These are phyloP conservation scores for Ailuropoda melanoleuca DNA, from an alignment of 2,113 vertebrate species.

Conservation along the genomic window DNA sequence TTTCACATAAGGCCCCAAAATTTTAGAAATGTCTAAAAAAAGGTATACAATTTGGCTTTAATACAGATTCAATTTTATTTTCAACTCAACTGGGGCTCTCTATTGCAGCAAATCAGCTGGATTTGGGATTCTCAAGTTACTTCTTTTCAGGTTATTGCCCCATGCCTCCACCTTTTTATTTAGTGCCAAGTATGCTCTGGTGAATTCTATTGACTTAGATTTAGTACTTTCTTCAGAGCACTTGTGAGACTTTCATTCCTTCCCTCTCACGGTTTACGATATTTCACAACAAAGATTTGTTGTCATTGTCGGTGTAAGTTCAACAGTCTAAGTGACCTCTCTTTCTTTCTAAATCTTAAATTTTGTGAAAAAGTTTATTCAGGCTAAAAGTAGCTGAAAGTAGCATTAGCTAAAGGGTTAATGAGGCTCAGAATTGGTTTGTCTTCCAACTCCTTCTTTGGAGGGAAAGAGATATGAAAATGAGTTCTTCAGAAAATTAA, in stretches of 20 bases:
- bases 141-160: constrained; percentile 11
- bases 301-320: background rate
- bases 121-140: background rate
- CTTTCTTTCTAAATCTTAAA: constrained; percentile 31
- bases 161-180: background rate
- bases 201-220: constrained; percentile 25
- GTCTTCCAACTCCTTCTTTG: background rate
- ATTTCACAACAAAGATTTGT: background rate
- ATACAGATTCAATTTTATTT: constrained; percentile 52
- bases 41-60: constrained; percentile 1
- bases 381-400: background rate
- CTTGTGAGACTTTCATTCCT: background rate
- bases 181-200: constrained; percentile 1
- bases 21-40: constrained; percentile 35
- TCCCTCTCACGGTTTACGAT: background rate
- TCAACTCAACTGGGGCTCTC: background rate
- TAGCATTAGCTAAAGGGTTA: background rate
- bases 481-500: background rate
- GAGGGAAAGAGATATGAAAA: background rate
- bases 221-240: constrained; percentile 1
- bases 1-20: background rate
- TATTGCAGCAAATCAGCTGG: background rate
- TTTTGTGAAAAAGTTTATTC: background rate
- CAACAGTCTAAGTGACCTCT: background rate
- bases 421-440: background rate